Conservation (phyloP, 2,113 vertebrate species). For the Notothenia coriiceps region DNA sequence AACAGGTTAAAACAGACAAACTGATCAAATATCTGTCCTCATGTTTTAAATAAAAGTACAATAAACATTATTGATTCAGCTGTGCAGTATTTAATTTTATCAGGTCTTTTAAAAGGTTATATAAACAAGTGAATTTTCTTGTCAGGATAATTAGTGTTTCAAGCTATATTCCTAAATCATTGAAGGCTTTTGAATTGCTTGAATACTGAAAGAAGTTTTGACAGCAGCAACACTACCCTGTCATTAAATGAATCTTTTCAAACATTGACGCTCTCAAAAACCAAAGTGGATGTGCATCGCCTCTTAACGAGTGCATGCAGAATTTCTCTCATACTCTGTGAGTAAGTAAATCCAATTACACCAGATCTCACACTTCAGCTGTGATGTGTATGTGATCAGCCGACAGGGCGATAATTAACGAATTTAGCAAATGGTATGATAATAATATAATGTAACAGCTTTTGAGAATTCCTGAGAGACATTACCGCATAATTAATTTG, state of each 20-base stretch:
- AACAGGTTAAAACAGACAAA: too few relatives aligned
- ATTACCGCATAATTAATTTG: constrained; percentile 60
- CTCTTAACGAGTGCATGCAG: constrained; percentile 26
- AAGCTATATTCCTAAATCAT: constrained; percentile 33
- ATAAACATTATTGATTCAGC: too few relatives aligned
- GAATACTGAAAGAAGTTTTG: constrained; percentile 27
- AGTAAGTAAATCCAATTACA: constrained; percentile 42
- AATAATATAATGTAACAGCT: constrained; percentile 58
- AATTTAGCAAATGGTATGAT: constrained; percentile 60
- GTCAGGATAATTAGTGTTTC: constrained; percentile 35
- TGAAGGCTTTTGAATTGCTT: constrained; percentile 15
- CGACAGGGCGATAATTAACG: constrained; percentile 72
- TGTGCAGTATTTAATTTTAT: background rate
- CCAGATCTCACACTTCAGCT: constrained; percentile 49
- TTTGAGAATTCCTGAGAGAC: constrained; percentile 49
- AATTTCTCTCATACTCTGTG: constrained; percentile 43
- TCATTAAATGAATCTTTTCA: constrained; percentile 49
- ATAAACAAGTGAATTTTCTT: constrained; percentile 32
- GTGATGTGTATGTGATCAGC: constrained; percentile 41
- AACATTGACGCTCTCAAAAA: constrained; percentile 40
- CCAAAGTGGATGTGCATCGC: constrained; percentile 35
- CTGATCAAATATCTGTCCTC: too few relatives aligned
- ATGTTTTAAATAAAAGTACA: too few relatives aligned
- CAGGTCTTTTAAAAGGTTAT: constrained; percentile 47
- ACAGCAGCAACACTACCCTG: constrained; percentile 42